A percentile compares a stretch with the other conserved stretches of the same genome.
Conservation (phyloP, 2,797 vertebrate genomes). For the Pseudomugil gertrudae region DNA sequence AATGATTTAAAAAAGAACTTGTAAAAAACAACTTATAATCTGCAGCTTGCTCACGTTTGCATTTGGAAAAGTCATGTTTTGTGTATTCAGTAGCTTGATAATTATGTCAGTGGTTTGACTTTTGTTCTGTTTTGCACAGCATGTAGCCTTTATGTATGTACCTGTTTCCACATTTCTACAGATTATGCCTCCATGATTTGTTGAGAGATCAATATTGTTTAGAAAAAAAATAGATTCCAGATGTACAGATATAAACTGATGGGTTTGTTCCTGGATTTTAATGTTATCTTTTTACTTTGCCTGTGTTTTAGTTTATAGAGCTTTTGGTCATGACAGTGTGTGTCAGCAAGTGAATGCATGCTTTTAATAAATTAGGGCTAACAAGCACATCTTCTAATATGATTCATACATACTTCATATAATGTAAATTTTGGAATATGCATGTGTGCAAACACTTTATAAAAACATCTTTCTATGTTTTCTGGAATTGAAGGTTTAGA, state of each 20-base stretch:
- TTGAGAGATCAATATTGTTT: slow-evolving; percentile 11
- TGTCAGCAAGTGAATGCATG: neutral
- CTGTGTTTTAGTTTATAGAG: slow-evolving; percentile 12
- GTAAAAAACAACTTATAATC: too few species aligned
- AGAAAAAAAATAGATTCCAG: neutral
- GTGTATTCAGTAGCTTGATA: too few species aligned
- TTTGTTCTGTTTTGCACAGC: too few species aligned
- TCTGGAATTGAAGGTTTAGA: slow-evolving; percentile 21
- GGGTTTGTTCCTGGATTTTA: slow-evolving; percentile 10
- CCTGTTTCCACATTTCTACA: neutral
- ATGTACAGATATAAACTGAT: slow-evolving; percentile 4
- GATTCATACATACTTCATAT: neutral
- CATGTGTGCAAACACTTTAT: neutral
- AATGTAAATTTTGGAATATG: neutral
- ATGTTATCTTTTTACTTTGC: slow-evolving; percentile 7
- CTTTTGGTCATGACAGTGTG: neutral
- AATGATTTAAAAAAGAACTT: too few species aligned
- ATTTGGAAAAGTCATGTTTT: too few species aligned
- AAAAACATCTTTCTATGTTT: too few species aligned
- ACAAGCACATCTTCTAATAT: neutral
- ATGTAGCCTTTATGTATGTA: neutral
- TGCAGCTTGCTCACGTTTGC: too few species aligned
- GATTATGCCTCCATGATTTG: neutral
- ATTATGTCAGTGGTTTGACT: too few species aligned
- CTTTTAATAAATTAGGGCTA: slow-evolving; percentile 1